Base-by-base conservation (phyloP, 2,113 vertebrate species). In the Meleagris gallopavo region DNA sequence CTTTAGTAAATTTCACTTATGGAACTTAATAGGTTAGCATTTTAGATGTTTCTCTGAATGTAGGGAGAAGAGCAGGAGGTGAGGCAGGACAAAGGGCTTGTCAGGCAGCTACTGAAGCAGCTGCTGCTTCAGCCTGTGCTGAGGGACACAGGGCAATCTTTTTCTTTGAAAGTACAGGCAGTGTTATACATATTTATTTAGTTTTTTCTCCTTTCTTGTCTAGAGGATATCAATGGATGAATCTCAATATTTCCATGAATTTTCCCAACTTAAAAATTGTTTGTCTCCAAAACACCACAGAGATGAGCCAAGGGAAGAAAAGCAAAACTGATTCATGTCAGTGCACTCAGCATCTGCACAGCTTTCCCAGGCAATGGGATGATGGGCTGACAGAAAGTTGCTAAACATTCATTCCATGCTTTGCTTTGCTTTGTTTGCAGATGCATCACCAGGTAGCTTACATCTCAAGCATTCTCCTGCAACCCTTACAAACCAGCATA, bases 261-360 rank as follows among this genome's bases (percentile, higher is more conserved):
- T 62, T 62, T 55, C 27, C 19, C 29, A 43, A 79, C 41, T n/a
- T 48, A 58, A 86, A 62, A 70, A 48, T 20, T 18, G 3, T 60
- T 67, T 62, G 7, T 15, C 21, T 6, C 17, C 0, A n/a, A 76
- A 81, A n/a, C 0, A 0, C 36, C 14, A 27, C 0, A 12, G 15
- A 30, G 21, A 52, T 32, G 41, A 70, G 38, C 10, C 38, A 16
- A 27, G 36, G 20, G 5, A 50, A 9, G 41, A 79, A 15, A 70
- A 54, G 7, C 17, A n/a, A 7, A 72, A 38, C 19, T 0, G 1
- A 34, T 3, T 4, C 11, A 5, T 3, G 16, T 18, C 41, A n/a
- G 4, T 21, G 57, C 10, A 20, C 4, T 34, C 62, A 62, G n/a
- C n/a, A 5, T 0, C 2, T 10, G 16, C 41, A 13, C n/a, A 2